phyloP scores from a whole-genome alignment of 2,113 vertebrate species.

The Gorilla gorilla region DNA sequence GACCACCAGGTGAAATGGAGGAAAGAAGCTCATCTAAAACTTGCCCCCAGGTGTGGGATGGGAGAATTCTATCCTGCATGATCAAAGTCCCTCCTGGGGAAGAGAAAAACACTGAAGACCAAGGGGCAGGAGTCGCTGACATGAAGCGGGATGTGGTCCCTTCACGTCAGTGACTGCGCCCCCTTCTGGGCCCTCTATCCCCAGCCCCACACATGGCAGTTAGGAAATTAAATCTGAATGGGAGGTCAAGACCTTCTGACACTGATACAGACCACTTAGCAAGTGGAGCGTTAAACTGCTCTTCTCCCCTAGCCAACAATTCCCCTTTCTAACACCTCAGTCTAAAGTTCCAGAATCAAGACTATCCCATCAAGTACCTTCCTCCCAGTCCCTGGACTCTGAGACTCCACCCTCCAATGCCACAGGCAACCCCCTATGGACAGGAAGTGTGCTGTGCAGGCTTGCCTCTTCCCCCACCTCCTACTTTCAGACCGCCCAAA shows the following conservation, averaged over 20 bases:
- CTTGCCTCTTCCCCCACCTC: neutral
- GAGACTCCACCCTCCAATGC: neutral
- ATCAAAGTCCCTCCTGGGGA: neutral
- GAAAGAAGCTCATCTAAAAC: neutral
- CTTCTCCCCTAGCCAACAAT: neutral
- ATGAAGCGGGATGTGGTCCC: neutral
- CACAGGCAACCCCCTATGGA: neutral
- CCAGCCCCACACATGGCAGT: neutral
- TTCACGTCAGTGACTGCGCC: neutral
- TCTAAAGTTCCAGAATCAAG: neutral
- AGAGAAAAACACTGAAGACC: neutral
- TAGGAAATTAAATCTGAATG: constrained; percentile 42
- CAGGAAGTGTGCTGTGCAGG: constrained; percentile 59
- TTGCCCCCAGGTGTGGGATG: neutral
- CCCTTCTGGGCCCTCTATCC: neutral
- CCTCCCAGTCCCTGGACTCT: neutral
- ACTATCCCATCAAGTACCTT: too few relatives aligned
- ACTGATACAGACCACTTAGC: neutral
- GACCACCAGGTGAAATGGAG: neutral
- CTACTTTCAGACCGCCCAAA: constrained; percentile 54
- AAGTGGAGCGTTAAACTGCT: neutral
- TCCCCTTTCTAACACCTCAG: neutral
- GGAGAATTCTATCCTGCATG: neutral
- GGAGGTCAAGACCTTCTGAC: neutral
- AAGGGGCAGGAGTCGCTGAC: neutral